These are phyloP conservation scores for Endotricha flammealis DNA, from an alignment of 2,888 invertebrate genomes.

Conservation along the genomic window DNA sequence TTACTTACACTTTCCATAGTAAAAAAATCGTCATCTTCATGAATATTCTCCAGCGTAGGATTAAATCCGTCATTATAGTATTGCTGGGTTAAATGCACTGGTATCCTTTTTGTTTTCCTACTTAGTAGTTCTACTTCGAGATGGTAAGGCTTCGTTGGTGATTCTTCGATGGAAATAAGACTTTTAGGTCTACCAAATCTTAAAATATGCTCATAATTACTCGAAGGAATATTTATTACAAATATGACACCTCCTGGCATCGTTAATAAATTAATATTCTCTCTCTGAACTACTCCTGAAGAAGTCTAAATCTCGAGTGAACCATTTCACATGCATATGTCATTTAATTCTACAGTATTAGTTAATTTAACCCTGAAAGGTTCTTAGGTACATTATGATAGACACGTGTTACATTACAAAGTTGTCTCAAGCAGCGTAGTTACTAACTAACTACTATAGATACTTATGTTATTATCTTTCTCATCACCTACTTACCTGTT, in stretches of 20 bases:
- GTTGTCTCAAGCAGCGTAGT: neutral
- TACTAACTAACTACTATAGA: too few species aligned
- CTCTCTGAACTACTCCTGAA: neutral
- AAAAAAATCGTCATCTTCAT: constrained; percentile 73
- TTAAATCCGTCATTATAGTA: constrained; percentile 56
- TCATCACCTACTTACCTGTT: constrained; percentile 3
- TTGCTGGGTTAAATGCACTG: constrained; percentile 57
- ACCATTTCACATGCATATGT: neutral
- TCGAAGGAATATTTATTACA: constrained; percentile 82
- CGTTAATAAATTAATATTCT: constrained; percentile 10
- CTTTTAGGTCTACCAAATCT: constrained; percentile 69
- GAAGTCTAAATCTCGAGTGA: constrained; percentile 1
- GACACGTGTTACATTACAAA: neutral
- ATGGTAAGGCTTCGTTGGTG: constrained; percentile 38
- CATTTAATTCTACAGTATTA: too few species aligned
- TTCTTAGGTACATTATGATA: constrained; percentile 13
- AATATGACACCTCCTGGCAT: constrained; percentile 83
- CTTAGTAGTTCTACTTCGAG: constrained; percentile 56
- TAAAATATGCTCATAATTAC: constrained; percentile 81
- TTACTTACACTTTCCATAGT: constrained; percentile 82
- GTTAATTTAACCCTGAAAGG: constrained; percentile 37
- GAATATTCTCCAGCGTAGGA: constrained; percentile 52
- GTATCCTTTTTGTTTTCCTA: constrained; percentile 60
- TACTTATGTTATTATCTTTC: constrained; percentile 1
- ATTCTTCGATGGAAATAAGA: constrained; percentile 37